A percentile compares a stretch with the other conserved stretches of the same genome.
Conservation (phyloP, 1,140 invertebrate genomes). For the Penaeus chinensis region DNA sequence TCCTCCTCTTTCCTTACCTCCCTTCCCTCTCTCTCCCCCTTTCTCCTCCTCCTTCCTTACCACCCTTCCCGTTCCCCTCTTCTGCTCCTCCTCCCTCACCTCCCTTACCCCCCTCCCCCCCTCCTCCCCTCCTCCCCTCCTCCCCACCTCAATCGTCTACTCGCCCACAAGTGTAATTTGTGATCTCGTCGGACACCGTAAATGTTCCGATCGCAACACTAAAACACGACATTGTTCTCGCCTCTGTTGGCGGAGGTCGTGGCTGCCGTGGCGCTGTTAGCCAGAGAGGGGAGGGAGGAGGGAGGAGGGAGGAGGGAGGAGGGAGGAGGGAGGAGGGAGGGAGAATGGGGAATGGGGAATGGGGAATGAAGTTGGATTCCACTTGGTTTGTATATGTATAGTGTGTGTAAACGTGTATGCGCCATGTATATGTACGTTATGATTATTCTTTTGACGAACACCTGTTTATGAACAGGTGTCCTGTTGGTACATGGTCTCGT, state of each 20-base stretch:
- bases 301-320: not conserved
- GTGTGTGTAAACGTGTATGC: no score
- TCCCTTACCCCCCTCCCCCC: not conserved
- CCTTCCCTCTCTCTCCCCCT: not conserved
- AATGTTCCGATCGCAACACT: no score
- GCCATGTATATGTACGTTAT: no score
- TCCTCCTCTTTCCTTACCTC: not conserved
- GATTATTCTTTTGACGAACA: no score
- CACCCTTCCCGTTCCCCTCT: not conserved
- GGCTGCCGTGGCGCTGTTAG: no score
- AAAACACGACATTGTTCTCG: no score
- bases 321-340: not conserved
- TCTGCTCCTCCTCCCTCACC: not conserved
- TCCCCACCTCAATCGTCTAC: not conserved
- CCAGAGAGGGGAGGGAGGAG: no score
- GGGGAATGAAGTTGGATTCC: no score
- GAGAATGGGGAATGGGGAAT: not conserved
- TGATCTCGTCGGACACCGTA: not conserved
- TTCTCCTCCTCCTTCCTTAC: not conserved
- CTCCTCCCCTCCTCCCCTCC: not conserved
- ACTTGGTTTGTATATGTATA: no score
- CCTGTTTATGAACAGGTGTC: no score
- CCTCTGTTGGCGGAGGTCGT: no score
- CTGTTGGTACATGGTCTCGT: no score
- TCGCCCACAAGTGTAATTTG: not conserved